These are phyloP conservation scores for Xestoiulus laeticollis DNA, from an alignment of 2,888 invertebrate genomes.

Conservation along the genomic window DNA sequence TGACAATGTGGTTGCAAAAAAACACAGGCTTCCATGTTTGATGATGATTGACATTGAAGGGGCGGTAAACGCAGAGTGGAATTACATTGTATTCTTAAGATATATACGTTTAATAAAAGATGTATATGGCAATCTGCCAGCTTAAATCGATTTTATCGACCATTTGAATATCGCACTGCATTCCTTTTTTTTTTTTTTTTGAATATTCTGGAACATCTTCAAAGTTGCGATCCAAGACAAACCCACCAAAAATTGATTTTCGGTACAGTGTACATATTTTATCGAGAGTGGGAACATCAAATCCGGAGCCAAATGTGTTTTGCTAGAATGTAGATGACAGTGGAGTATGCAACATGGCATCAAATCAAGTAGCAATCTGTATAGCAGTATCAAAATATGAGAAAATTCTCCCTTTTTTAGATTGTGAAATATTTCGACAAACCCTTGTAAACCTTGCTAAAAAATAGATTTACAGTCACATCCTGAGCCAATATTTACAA, in stretches of 20 bases:
- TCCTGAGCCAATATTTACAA: not conserved
- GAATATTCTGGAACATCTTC: not conserved
- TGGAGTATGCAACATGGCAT: too few species aligned
- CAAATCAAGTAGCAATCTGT: too few species aligned
- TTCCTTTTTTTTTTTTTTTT: not conserved
- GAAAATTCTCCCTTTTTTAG: too few species aligned
- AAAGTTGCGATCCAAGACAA: not conserved
- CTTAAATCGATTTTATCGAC: constrained; percentile 8
- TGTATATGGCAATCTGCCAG: not conserved
- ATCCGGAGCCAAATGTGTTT: too few species aligned
- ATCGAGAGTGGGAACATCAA: too few species aligned
- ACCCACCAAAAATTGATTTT: not conserved
- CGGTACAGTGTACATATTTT: too few species aligned
- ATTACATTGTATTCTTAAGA: constrained; percentile 26
- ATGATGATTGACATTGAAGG: constrained; percentile 5
- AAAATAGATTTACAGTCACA: not conserved
- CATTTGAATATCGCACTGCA: not conserved
- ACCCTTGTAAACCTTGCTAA: not conserved
- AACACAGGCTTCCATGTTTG: constrained; percentile 13
- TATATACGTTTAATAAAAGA: constrained; percentile 26
- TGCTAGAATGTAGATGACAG: too few species aligned
- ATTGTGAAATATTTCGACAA: not conserved
- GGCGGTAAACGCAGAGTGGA: not conserved
- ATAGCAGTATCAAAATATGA: too few species aligned
- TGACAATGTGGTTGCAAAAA: constrained; percentile 18